A percentile compares a stretch with the other conserved stretches of the same genome.
These are phyloP conservation scores for Argynnis bischoffii DNA, from an alignment of 2,888 invertebrate species.

Conservation along the genomic window DNA sequence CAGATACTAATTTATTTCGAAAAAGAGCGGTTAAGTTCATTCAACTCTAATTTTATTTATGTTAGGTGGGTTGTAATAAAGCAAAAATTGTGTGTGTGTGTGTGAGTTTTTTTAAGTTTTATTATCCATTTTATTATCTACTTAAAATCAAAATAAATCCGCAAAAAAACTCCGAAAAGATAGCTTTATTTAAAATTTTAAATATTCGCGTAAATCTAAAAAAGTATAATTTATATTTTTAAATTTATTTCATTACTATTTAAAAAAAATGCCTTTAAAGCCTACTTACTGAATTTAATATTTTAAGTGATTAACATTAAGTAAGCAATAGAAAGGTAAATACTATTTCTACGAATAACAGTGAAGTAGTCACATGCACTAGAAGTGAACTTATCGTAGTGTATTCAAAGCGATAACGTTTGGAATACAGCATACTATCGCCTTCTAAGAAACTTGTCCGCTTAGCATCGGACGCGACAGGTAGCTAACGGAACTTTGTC, in stretches of 20 bases:
- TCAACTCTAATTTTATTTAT: slow-evolving; percentile 53
- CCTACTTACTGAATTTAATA: not conserved
- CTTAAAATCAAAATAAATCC: no score
- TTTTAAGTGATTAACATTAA: slow-evolving; percentile 6
- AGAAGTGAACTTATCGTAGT: slow-evolving; percentile 72
- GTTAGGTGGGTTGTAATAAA: not conserved
- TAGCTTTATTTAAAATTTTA: no score
- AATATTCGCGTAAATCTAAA: no score
- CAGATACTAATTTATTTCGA: slow-evolving; percentile 59
- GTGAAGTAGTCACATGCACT: slow-evolving; percentile 62
- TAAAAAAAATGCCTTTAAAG: not conserved
- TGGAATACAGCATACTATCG: slow-evolving; percentile 74
- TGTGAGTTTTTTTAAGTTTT: no score
- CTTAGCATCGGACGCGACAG: slow-evolving; percentile 64
- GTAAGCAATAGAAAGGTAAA: slow-evolving; percentile 34
- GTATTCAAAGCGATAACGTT: slow-evolving; percentile 77
- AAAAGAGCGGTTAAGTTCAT: slow-evolving; percentile 65
- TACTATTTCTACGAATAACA: slow-evolving; percentile 64
- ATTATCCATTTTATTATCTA: no score
- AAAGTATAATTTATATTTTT: no score
- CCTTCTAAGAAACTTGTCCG: slow-evolving; percentile 72
- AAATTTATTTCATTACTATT: no score
- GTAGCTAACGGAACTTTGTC: slow-evolving; percentile 76
- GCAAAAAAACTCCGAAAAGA: no score
- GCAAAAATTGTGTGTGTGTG: not conserved